These are phyloP conservation scores for Steinernema feltiae DNA, from an alignment of 1,140 invertebrate genomes.

Conservation along the genomic window DNA sequence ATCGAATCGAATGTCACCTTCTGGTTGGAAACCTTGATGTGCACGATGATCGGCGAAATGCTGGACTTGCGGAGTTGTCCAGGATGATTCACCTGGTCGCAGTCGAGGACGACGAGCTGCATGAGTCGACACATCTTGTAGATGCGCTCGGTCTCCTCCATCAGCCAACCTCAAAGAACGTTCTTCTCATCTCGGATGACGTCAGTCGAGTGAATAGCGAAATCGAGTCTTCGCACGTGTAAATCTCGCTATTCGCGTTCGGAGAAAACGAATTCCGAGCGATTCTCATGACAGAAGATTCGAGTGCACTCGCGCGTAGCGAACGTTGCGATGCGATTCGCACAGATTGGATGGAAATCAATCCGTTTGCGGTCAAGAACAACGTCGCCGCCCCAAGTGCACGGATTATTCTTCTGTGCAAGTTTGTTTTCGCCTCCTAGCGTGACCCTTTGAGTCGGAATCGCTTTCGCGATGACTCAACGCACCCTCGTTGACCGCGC, in stretches of 20 bases:
- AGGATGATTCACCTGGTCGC: conserved; percentile 8
- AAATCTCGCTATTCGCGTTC: too few relatives aligned
- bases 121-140: conserved; percentile 5
- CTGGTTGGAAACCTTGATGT: conserved; percentile 13
- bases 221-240: background rate
- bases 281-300: too few relatives aligned
- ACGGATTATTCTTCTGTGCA: too few relatives aligned
- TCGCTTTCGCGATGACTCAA: background rate
- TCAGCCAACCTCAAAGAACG: conserved; percentile 8
- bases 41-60: background rate
- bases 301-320: too few relatives aligned
- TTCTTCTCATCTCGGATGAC: too few relatives aligned
- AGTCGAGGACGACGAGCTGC: conserved; percentile 10
- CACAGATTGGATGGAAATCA: too few relatives aligned
- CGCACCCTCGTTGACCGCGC: background rate
- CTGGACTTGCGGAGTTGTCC: conserved; percentile 1
- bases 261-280: too few relatives aligned
- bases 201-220: background rate
- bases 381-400: too few relatives aligned
- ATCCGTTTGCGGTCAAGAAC: too few relatives aligned
- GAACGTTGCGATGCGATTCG: too few relatives aligned
- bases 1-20: background rate
- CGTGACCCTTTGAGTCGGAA: background rate
- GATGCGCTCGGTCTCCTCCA: conserved; percentile 8
- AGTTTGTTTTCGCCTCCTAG: too few relatives aligned